phyloP scores from a whole-genome alignment of 1,140 invertebrate species.

The Calliopsis andreniformis region DNA sequence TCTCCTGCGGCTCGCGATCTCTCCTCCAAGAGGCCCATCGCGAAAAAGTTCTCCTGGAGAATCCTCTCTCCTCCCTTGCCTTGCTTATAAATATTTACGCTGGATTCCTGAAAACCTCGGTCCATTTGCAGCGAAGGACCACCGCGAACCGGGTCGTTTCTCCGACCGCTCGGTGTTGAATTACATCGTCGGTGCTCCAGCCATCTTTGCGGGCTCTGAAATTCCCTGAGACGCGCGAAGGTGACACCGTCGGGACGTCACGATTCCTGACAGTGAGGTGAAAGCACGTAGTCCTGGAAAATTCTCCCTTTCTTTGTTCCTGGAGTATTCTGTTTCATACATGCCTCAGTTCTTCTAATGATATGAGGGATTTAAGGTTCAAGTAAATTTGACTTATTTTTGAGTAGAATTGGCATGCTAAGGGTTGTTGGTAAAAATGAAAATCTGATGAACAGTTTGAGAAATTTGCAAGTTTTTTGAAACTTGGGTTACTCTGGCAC shows the following conservation, averaged over 20 bases:
- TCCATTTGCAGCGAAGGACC: conserved; percentile 62
- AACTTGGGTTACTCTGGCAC: no score
- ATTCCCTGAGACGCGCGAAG: conserved; percentile 37
- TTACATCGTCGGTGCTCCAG: conserved; percentile 41
- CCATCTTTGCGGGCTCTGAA: conserved; percentile 26
- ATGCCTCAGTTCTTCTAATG: no score
- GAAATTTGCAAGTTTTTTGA: no score
- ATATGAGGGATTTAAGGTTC: no score
- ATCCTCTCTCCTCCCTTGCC: conserved; percentile 42
- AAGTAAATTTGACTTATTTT: no score
- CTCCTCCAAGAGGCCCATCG: no score
- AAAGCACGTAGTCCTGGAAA: background rate
- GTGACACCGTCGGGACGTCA: conserved; percentile 44
- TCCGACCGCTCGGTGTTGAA: conserved; percentile 50
- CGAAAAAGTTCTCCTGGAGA: conserved; percentile 37
- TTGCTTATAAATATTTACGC: conserved; percentile 71
- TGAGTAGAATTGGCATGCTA: no score
- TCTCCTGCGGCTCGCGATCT: background rate
- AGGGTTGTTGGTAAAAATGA: no score
- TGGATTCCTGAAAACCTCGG: conserved; percentile 65
- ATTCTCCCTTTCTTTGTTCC: background rate
- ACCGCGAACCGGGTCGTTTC: conserved; percentile 53
- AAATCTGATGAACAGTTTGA: no score
- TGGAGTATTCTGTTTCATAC: no score
- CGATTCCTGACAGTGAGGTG: conserved; percentile 25